phyloP scores from a whole-genome alignment of 2,888 invertebrate species.

The Danaus chrysippus region DNA sequence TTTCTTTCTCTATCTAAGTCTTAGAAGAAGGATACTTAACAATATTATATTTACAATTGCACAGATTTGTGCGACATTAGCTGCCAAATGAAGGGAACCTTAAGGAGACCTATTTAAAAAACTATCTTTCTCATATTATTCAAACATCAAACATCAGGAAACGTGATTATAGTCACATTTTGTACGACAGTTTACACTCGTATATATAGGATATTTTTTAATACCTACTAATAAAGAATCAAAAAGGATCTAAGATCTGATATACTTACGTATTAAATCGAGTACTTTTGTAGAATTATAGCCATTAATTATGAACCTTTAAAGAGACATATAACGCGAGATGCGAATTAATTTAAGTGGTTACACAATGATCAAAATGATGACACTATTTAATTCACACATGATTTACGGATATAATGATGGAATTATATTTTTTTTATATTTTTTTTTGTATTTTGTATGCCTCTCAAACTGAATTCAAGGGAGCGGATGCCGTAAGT shows the following conservation, averaged over 20 bases:
- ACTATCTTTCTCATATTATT: constrained; percentile 37
- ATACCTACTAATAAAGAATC: constrained; percentile 42
- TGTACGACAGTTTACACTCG: constrained; percentile 65
- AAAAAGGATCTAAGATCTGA: constrained; percentile 38
- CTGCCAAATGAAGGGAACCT: constrained; percentile 71
- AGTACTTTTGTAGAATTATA: constrained; percentile 25
- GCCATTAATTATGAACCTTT: constrained; percentile 15
- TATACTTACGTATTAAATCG: constrained; percentile 28
- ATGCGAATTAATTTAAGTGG: constrained; percentile 8
- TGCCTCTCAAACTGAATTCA: constrained; percentile 32
- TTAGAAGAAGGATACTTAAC: constrained; percentile 63
- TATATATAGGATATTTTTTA: constrained; percentile 37
- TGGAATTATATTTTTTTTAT: constrained; percentile 37
- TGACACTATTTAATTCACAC: not conserved
- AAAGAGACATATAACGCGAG: constrained; percentile 19
- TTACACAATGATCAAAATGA: constrained; percentile 12
- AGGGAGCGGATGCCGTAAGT: constrained; percentile 52
- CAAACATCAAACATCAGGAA: constrained; percentile 53
- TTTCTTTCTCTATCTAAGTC: constrained; percentile 63
- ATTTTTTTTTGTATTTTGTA: constrained; percentile 40
- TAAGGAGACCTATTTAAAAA: constrained; percentile 36
- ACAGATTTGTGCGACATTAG: constrained; percentile 60
- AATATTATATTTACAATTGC: constrained; percentile 62
- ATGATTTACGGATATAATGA: constrained; percentile 5
- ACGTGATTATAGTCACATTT: constrained; percentile 71